phyloP scores from a whole-genome alignment of 2,888 invertebrate species.

The Cephus spinipes region DNA sequence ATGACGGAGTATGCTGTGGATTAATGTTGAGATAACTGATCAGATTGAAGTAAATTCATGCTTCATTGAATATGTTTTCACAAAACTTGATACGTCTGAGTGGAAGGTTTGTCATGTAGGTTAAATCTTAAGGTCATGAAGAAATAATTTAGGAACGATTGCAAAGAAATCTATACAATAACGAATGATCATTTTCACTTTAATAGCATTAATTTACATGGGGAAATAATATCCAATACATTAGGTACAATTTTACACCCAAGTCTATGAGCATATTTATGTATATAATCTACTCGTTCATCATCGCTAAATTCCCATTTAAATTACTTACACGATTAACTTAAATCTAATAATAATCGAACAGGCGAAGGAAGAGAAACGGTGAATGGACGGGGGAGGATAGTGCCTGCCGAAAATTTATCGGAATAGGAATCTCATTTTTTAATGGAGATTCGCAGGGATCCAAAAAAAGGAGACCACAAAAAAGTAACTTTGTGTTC shows the following conservation, averaged over 20 bases:
- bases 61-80: no score
- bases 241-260: constrained; percentile 4
- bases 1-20: no score
- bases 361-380: not conserved
- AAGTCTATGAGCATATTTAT: not conserved
- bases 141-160: no score
- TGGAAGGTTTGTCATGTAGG: no score
- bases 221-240: not conserved
- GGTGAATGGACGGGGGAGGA: not conserved
- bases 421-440: not conserved
- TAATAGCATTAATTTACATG: constrained; percentile 3
- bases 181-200: no score
- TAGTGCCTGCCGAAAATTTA: not conserved
- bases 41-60: no score
- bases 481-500: no score
- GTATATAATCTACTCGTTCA: not conserved
- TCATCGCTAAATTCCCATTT: not conserved
- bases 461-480: not conserved
- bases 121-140: no score
- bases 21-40: no score
- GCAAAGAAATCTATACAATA: no score
- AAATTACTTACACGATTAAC: not conserved
- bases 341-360: not conserved
- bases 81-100: no score
- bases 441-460: not conserved